phyloP scores from a whole-genome alignment of 2,113 vertebrate genomes.

The Myrmecophaga tridactyla region DNA sequence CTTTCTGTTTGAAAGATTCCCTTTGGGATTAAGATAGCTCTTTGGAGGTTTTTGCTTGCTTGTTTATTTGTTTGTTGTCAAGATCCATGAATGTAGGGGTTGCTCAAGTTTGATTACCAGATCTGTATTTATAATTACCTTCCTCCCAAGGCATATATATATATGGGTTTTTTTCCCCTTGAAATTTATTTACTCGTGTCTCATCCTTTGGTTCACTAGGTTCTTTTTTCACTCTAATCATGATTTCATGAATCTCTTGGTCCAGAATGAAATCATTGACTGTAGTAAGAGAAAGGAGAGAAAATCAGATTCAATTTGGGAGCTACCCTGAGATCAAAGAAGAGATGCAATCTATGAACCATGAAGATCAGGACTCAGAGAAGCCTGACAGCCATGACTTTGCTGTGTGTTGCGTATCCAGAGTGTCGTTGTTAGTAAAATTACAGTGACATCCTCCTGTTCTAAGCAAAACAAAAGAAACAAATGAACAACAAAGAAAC shows the following conservation, averaged over 20 bases:
- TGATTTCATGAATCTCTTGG: conserved; percentile 81
- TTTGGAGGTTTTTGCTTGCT: not conserved
- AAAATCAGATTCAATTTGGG: conserved; percentile 73
- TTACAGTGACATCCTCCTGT: not conserved
- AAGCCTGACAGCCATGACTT: conserved; percentile 70
- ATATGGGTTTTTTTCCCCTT: conserved; percentile 7
- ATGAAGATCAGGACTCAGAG: conserved; percentile 77
- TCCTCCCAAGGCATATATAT: conserved; percentile 47
- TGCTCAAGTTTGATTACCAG: not conserved
- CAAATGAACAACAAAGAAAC: not conserved
- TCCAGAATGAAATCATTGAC: conserved; percentile 72
- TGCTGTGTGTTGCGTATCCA: conserved; percentile 58
- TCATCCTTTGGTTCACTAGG: conserved; percentile 67
- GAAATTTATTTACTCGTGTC: conserved; percentile 73
- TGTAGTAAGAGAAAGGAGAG: conserved; percentile 52
- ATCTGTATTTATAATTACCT: conserved; percentile 48
- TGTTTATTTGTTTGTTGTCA: not conserved
- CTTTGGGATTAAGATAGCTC: conserved; percentile 16
- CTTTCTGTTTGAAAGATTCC: conserved; percentile 22
- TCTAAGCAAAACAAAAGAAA: conserved; percentile 47
- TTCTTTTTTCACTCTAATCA: conserved; percentile 72
- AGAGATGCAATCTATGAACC: conserved; percentile 80
- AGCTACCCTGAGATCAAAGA: conserved; percentile 76
- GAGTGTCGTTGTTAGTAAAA: conserved; percentile 53
- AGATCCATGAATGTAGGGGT: not conserved